phyloP scores from a whole-genome alignment of 2,888 invertebrate species.

The Drosophila mulleri region DNA sequence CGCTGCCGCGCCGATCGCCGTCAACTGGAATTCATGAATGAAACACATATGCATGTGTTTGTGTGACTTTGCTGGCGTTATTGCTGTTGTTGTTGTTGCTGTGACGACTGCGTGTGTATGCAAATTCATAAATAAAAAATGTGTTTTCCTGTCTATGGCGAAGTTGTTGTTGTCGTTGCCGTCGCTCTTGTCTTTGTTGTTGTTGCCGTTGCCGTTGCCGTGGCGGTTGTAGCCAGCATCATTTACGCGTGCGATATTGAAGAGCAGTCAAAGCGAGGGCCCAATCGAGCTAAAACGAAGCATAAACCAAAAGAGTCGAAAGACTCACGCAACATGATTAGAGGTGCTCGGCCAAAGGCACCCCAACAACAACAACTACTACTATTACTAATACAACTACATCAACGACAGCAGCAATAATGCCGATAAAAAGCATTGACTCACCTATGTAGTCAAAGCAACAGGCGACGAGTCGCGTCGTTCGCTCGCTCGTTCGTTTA shows the following conservation, averaged over 20 bases:
- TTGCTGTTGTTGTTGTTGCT: conserved; percentile 26
- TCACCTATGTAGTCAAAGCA: conserved; percentile 59
- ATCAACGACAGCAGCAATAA: conserved; percentile 6
- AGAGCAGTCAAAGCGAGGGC: conserved; percentile 26
- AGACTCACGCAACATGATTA: conserved; percentile 41
- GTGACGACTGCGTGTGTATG: conserved; percentile 70
- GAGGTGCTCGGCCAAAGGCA: conserved; percentile 30
- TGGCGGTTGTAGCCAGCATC: conserved; percentile 52
- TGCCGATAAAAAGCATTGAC: conserved; percentile 57
- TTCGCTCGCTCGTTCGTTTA: neutral
- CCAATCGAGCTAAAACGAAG: conserved; percentile 18
- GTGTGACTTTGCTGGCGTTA: conserved; percentile 26
- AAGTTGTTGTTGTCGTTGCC: conserved; percentile 30
- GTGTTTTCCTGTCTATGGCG: conserved; percentile 56
- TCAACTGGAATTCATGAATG: conserved; percentile 78
- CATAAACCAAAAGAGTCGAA: conserved; percentile 28
- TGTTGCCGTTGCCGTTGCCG: conserved; percentile 29
- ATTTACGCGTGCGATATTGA: conserved; percentile 73
- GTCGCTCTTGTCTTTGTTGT: conserved; percentile 14
- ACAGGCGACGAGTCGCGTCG: conserved; percentile 11
- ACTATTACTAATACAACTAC: neutral
- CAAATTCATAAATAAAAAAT: conserved; percentile 77
- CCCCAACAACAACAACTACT: neutral
- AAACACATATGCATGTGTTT: conserved; percentile 70
- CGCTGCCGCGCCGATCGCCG: conserved; percentile 37